Evolutionary conservation across 2,113 vertebrate species (phyloP).

Genomic region (Pygoscelis antarcticus): DNA sequence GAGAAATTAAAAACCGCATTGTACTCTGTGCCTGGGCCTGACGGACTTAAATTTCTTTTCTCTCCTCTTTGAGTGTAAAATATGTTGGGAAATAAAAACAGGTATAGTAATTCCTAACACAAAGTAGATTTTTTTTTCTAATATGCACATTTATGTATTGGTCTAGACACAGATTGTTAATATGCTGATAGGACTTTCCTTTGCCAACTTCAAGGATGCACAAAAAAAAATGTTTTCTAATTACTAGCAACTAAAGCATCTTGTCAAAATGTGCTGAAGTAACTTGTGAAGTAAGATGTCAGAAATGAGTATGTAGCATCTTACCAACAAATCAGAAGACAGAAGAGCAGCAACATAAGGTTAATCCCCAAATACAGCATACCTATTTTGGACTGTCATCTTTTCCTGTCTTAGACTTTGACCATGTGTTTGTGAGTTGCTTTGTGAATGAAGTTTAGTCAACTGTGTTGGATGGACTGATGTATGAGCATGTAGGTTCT

Average conservation of each 20-base stretch:
- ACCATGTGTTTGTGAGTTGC: not conserved
- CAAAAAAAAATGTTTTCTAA: not conserved
- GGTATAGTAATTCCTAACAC: not conserved
- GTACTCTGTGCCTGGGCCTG: not conserved
- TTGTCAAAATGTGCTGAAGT: not conserved
- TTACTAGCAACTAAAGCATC: not conserved
- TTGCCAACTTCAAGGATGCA: not conserved
- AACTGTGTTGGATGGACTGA: not conserved
- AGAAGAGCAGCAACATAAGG: not conserved
- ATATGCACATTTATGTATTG: not conserved
- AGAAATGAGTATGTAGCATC: not conserved
- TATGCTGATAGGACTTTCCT: not conserved
- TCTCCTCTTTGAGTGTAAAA: not conserved
- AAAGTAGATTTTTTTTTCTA: not conserved
- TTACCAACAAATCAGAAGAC: not conserved
- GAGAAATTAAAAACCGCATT: not conserved
- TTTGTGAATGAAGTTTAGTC: not conserved
- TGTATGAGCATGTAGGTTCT: not conserved
- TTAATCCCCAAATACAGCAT: not conserved
- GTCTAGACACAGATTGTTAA: not conserved
- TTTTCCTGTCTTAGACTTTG: not conserved
- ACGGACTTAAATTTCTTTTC: constrained; percentile 1
- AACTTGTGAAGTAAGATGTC: not conserved
- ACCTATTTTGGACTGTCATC: not conserved
- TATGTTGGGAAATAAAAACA: not conserved